Evolutionary conservation across 1,140 invertebrate genomes (phyloP).

Genomic region (Lethocerus indicus): DNA sequence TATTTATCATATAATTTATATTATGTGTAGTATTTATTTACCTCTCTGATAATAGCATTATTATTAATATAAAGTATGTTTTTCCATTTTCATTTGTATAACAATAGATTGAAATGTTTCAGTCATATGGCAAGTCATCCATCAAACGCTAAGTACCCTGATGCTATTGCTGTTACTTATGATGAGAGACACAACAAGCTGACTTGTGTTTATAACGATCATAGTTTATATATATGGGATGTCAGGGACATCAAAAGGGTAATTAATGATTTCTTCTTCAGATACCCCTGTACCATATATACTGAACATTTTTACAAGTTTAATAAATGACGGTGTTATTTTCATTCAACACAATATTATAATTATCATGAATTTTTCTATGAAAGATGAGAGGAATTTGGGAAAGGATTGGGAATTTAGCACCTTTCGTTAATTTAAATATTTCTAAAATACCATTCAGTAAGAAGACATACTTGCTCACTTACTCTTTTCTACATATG

Average conservation of each 20-base stretch:
- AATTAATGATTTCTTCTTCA: constrained; percentile 18
- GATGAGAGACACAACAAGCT: constrained; percentile 72
- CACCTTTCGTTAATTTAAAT: too few species aligned
- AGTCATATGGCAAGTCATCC: constrained; percentile 74
- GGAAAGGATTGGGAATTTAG: too few species aligned
- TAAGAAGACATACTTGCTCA: not conserved
- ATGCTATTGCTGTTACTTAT: constrained; percentile 71
- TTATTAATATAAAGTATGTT: constrained; percentile 4
- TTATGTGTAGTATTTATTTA: too few species aligned
- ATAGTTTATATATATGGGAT: constrained; percentile 92
- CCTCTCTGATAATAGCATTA: not conserved
- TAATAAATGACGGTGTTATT: not conserved
- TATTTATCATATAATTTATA: too few species aligned
- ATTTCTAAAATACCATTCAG: not conserved
- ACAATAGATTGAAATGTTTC: constrained; percentile 19
- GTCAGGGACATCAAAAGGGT: constrained; percentile 77
- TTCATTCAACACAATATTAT: not conserved
- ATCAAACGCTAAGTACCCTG: constrained; percentile 67
- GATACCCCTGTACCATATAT: not conserved
- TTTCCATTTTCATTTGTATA: too few species aligned
- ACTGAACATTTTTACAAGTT: not conserved
- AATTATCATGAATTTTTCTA: too few species aligned
- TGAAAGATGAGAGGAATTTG: too few species aligned
- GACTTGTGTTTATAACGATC: constrained; percentile 91
- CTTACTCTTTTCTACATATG: not conserved